Evolutionary conservation across 1,140 invertebrate genomes (phyloP), one percentile per base, ranked within the genome.

Genomic region (Drosophila leontia): DNA sequence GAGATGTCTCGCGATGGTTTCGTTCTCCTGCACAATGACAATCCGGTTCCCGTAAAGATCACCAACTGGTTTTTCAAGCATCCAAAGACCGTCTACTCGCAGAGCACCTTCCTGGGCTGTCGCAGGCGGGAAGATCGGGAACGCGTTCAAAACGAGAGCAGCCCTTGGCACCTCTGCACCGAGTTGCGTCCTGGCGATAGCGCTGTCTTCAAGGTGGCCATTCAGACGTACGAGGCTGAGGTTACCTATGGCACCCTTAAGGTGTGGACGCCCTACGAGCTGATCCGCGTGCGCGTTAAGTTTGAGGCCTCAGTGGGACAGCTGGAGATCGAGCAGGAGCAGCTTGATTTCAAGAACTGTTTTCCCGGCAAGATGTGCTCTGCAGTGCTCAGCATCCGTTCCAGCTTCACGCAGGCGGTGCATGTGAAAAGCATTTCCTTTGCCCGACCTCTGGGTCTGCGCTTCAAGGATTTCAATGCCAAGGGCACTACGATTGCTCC

Each of bases 281-380:
- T 94, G 68, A 92, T 96, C 13, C 94, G 93, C 3, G 93, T 96
- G 32, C 94, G 95, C 1, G 94, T 96, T 15, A 93, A 94, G 58
- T 95, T 96, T 92, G 93, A 94, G 78, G 94, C 95, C 8, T 94
- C 95, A 0, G 93, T 95, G 47, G 95, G 95, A 35, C 94, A 94
- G 77, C 78, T 95, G 56, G 93, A 94, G 62, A 94, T 96, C 44
- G 94, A 94, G 26, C 94, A 95, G 35, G 94, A 95, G 75, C 94
- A 95, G 75, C 91, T 98, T 15, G 93, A 95, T 48, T 97, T 98
- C 92, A 95, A 96, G 65, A 95, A 97, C 92, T 96, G 96, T 77
- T 98, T 97, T 94, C 97, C 97, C 39, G 97, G 96, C 17, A 97
- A 96, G 91, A 94, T 96, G 48, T 97, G 96, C 83, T 94, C 94